Percentiles rank a stretch among this genome's conserved stretches.
phyloP scores from a whole-genome alignment of 2,797 vertebrate genomes.

The Buphagus erythrorhynchus region DNA sequence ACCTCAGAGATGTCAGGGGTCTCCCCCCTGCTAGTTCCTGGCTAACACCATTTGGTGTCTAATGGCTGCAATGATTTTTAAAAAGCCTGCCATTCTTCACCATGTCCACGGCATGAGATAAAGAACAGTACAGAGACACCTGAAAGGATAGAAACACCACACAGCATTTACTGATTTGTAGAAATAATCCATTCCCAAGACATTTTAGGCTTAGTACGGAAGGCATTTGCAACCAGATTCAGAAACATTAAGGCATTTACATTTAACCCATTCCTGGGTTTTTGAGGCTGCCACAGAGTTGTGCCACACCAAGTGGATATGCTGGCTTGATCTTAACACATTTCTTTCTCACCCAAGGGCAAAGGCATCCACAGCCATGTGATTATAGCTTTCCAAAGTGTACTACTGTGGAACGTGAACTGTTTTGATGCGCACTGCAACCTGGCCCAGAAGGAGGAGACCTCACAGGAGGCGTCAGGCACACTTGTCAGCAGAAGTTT shows the following conservation, averaged over 20 bases:
- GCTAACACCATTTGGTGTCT: not conserved
- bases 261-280: not conserved
- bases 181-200: not conserved
- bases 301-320: not conserved
- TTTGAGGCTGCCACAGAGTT: not conserved
- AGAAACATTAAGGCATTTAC: not conserved
- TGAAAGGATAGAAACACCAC: not conserved
- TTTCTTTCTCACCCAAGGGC: not conserved
- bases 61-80: not conserved
- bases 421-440: not conserved
- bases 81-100: not conserved
- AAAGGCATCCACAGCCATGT: not conserved
- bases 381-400: not conserved
- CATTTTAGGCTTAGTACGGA: not conserved
- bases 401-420: not conserved
- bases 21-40: not conserved
- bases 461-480: rapidly evolving
- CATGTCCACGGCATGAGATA: not conserved
- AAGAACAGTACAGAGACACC: not conserved
- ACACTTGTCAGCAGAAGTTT: not conserved
- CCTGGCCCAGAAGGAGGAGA: not conserved
- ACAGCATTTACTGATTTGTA: not conserved
- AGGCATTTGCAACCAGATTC: not conserved
- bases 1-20: not conserved
- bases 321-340: not conserved